These are phyloP conservation scores for Thalassarche chlororhynchos DNA, from an alignment of 2,113 vertebrate genomes.

Conservation along the genomic window DNA sequence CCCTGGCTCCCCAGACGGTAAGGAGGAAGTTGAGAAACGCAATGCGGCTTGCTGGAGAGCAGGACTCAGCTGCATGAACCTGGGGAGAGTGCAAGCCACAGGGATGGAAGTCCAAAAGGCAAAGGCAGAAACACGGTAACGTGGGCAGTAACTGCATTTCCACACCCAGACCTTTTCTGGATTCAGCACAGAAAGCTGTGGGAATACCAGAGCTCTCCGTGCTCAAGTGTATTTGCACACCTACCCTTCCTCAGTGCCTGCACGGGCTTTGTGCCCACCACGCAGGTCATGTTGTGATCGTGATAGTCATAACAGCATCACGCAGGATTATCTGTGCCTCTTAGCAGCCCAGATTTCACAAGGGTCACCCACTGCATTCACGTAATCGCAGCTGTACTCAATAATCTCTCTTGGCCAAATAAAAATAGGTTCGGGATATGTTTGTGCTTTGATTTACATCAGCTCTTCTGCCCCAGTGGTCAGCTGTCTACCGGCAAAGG, in stretches of 20 bases:
- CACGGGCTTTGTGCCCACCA: not conserved
- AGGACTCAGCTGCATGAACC: not conserved
- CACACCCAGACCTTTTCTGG: not conserved
- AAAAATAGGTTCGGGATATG: not conserved
- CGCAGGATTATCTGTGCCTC: not conserved
- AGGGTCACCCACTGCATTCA: not conserved
- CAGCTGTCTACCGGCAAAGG: not conserved
- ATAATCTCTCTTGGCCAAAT: not conserved
- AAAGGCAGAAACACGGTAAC: not conserved
- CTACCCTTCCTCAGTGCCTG: not conserved
- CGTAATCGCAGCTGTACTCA: not conserved
- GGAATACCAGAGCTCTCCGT: not conserved
- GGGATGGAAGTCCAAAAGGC: not conserved
- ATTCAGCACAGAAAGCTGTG: not conserved
- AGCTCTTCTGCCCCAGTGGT: not conserved
- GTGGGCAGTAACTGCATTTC: not conserved
- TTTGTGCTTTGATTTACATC: conserved; percentile 32
- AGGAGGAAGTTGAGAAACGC: not conserved
- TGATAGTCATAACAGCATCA: not conserved
- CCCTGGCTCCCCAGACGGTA: not conserved
- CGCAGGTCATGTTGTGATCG: not conserved
- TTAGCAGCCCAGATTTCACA: not conserved
- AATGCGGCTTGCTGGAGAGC: not conserved
- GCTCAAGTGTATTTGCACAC: not conserved
- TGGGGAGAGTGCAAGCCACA: not conserved